These are phyloP conservation scores for Rotaria macrura DNA, from an alignment of 2,888 invertebrate species.

Conservation along the genomic window DNA sequence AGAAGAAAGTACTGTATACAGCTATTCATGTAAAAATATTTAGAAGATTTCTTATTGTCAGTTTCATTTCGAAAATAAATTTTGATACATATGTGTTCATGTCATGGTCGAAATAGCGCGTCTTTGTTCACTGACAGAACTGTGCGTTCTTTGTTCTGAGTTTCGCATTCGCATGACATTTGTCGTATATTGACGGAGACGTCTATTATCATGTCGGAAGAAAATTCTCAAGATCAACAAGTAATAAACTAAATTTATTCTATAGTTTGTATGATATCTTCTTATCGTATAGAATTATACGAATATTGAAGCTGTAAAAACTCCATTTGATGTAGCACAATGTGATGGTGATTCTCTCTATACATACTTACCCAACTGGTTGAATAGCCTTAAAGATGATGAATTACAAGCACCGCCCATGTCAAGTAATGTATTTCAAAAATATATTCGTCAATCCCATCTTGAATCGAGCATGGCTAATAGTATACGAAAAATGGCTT, in stretches of 20 bases:
- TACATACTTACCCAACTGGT: slow-evolving; percentile 2
- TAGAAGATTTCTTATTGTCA: neutral
- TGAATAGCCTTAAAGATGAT: neutral
- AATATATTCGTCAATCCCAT: neutral
- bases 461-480: neutral
- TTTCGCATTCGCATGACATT: neutral
- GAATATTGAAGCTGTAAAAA: neutral
- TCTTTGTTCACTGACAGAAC: neutral
- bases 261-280: no score
- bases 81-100: neutral
- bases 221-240: neutral
- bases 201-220: neutral
- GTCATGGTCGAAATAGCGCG: neutral
- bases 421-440: neutral
- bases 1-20: neutral
- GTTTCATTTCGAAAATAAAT: neutral
- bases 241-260: neutral
- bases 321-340: neutral
- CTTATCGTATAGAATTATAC: neutral
- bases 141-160: neutral
- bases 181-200: neutral
- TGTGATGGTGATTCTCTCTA: neutral
- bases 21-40: neutral
- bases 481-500: neutral
- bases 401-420: neutral